Percentiles rank a stretch among this genome's conserved stretches.
These are phyloP conservation scores for Aplysia californica DNA, from an alignment of 1,140 invertebrate species.

Conservation along the genomic window DNA sequence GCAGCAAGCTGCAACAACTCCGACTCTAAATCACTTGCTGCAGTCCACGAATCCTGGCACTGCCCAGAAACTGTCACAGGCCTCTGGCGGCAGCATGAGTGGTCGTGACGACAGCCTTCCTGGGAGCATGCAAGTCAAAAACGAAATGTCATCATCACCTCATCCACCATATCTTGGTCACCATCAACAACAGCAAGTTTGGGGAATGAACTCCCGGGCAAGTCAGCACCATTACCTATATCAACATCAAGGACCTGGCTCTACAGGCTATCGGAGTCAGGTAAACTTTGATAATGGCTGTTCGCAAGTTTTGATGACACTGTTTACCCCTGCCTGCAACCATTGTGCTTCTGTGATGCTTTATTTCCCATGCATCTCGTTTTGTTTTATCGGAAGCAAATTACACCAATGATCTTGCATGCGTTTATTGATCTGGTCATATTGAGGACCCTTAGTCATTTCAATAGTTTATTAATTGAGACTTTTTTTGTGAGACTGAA, in stretches of 20 bases:
- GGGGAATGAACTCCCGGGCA: neutral
- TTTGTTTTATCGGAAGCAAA: no score
- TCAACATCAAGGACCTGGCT: slow-evolving; percentile 14
- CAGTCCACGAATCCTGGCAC: slow-evolving; percentile 7
- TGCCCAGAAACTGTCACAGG: neutral
- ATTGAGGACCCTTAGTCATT: no score
- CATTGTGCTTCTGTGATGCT: slow-evolving; percentile 21
- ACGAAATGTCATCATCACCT: slow-evolving; percentile 10
- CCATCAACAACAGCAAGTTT: slow-evolving; percentile 6
- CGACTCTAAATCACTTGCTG: slow-evolving; percentile 12
- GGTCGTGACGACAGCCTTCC: slow-evolving; percentile 1
- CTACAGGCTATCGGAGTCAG: slow-evolving; percentile 19
- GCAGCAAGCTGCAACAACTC: slow-evolving; percentile 3
- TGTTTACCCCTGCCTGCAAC: slow-evolving; percentile 27
- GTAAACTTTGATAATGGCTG: slow-evolving; percentile 1
- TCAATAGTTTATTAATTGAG: no score
- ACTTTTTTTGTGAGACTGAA: no score
- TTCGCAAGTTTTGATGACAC: slow-evolving; percentile 14
- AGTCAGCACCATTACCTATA: slow-evolving; percentile 10
- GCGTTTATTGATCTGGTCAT: no score
- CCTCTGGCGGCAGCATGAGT: neutral
- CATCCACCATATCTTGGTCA: slow-evolving; percentile 12
- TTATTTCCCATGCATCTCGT: neutral
- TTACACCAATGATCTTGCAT: no score
- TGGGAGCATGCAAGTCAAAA: neutral